Percentiles rank a stretch among this genome's conserved stretches.
phyloP scores from a whole-genome alignment of 2,797 vertebrate genomes.

The Amniataba percoides region DNA sequence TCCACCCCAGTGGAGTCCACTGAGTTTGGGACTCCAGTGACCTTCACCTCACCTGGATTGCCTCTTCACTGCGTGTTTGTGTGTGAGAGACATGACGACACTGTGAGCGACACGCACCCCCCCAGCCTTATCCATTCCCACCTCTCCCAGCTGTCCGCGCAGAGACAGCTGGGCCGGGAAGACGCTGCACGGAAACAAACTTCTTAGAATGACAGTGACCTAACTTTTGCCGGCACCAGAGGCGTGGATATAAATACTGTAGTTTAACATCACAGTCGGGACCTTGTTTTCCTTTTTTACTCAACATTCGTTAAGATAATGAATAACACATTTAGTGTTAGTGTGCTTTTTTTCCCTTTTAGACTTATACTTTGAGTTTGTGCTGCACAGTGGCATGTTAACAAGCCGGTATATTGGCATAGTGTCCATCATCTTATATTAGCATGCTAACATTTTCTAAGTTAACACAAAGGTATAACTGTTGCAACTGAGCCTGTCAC shows the following conservation, averaged over 20 bases:
- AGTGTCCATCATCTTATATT: not conserved
- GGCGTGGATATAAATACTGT: conserved; percentile 10
- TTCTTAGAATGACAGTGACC: conserved; percentile 23
- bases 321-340: not conserved
- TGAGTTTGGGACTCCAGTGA: conserved; percentile 24
- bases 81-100: conserved; percentile 39
- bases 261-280: not conserved
- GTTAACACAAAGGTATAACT: not conserved
- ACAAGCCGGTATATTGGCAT: not conserved
- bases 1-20: conserved; percentile 15
- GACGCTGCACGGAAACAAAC: conserved; percentile 21
- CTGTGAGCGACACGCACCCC: conserved; percentile 37
- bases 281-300: not conserved
- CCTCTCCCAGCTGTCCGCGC: conserved; percentile 29
- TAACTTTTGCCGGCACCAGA: conserved; percentile 16
- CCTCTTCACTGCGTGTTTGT: conserved; percentile 28
- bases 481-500: too few relatives aligned
- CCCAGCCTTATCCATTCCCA: conserved; percentile 49
- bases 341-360: not conserved
- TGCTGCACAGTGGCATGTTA: not conserved
- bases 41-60: conserved; percentile 36
- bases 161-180: conserved; percentile 7
- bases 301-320: not conserved
- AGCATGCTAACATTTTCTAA: not conserved
- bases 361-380: not conserved